Evolutionary conservation across 1,140 invertebrate species (phyloP).

Genomic region (Yoshiicerus persimilis): DNA sequence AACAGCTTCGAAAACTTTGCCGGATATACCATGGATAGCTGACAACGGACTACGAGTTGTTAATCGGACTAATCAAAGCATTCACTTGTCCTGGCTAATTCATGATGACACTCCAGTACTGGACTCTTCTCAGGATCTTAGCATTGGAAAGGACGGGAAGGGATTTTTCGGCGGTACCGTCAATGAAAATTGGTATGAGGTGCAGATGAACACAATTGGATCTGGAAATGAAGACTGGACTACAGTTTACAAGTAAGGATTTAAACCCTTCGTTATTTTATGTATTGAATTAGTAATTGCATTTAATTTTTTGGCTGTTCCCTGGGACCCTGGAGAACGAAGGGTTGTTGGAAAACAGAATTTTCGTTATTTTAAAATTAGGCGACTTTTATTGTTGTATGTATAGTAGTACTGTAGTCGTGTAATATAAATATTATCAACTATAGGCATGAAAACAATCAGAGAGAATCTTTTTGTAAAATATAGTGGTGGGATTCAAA

Average conservation of each 20-base stretch:
- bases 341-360: too few relatives aligned
- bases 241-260: constrained; percentile 23
- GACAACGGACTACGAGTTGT: constrained; percentile 28
- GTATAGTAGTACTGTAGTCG: not conserved
- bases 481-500: too few relatives aligned
- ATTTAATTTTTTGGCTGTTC: not conserved
- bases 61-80: not conserved
- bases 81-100: not conserved
- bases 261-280: not conserved
- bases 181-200: constrained; percentile 24
- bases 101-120: not conserved
- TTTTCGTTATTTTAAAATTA: not conserved
- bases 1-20: too few relatives aligned
- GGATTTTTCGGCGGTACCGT: not conserved
- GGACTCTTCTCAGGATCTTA: not conserved
- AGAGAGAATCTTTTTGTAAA: not conserved
- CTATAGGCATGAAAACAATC: too few relatives aligned
- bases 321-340: too few relatives aligned
- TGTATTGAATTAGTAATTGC: too few relatives aligned
- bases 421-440: too few relatives aligned
- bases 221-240: not conserved
- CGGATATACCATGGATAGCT: not conserved
- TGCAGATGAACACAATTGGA: constrained; percentile 34
- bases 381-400: not conserved
- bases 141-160: not conserved